Conservation (phyloP, 2,888 invertebrate genomes). For the Pantelozetes paolii region DNA sequence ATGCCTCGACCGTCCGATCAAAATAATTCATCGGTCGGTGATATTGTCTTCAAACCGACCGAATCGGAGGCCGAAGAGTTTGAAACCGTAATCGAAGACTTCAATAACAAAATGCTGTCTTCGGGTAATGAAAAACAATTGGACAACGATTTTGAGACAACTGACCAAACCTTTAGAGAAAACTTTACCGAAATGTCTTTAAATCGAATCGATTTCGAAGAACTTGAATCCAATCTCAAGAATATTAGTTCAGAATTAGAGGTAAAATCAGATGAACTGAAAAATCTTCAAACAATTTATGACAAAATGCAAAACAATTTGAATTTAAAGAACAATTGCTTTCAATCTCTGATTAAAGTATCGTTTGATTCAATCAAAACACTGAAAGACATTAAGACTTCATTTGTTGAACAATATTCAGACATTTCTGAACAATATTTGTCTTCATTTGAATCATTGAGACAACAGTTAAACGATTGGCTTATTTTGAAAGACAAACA, state of each 20-base stretch:
- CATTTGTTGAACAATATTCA: not conserved
- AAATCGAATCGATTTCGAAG: not conserved
- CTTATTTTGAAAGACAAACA: constrained; percentile 3
- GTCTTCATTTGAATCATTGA: constrained; percentile 20
- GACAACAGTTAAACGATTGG: constrained; percentile 17
- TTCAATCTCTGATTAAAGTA: not conserved
- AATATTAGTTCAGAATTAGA: constrained; percentile 19
- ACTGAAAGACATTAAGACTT: constrained; percentile 9
- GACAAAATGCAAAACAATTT: not conserved
- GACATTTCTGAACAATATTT: not conserved
- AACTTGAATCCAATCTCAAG: constrained; percentile 23
- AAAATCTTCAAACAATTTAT: not conserved
- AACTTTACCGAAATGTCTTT: constrained; percentile 23
- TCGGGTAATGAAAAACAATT: not conserved
- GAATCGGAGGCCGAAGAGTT: constrained; percentile 78
- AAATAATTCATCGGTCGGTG: not conserved
- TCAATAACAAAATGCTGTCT: not conserved
- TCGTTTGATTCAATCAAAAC: not conserved
- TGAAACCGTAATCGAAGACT: constrained; percentile 64
- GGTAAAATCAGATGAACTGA: not conserved
- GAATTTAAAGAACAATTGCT: not conserved
- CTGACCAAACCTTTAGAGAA: not conserved
- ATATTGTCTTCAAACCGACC: constrained; percentile 60
- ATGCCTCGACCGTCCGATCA: constrained; percentile 40
- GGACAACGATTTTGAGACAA: not conserved